phyloP scores from a whole-genome alignment of 2,888 invertebrate genomes.

The Ichneumoninae sp. region DNA sequence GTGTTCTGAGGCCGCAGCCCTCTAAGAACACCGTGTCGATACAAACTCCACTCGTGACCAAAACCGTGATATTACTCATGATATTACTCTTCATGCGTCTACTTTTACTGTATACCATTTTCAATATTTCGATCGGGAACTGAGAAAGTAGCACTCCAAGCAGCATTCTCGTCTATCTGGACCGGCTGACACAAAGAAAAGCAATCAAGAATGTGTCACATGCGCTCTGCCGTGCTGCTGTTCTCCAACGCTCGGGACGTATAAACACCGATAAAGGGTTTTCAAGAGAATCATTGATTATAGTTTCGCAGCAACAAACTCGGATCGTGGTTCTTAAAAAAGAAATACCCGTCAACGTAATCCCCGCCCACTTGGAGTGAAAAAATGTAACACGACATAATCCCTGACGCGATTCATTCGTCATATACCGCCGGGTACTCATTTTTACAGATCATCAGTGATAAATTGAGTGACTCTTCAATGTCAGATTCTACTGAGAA shows the following conservation, averaged over 20 bases:
- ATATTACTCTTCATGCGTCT: not conserved
- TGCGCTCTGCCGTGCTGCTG: not conserved
- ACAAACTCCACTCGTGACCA: no score
- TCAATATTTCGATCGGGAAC: slow-evolving; percentile 13
- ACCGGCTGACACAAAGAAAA: slow-evolving; percentile 8
- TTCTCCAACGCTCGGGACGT: not conserved
- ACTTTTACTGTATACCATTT: not conserved
- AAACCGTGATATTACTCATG: no score
- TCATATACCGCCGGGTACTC: no score
- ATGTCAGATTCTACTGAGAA: no score
- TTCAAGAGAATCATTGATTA: slow-evolving; percentile 7
- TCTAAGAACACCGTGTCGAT: no score
- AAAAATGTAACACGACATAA: no score
- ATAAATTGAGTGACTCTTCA: no score
- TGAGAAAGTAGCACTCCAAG: not conserved
- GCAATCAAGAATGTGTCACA: slow-evolving; percentile 4
- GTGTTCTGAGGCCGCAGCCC: no score
- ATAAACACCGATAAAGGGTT: not conserved
- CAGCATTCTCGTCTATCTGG: not conserved
- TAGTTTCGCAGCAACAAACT: not conserved
- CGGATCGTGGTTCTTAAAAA: not conserved
- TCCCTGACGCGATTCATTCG: no score
- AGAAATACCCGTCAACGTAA: not conserved
- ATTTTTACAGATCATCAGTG: no score
- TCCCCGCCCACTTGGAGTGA: no score